Evolutionary conservation across 2,113 vertebrate genomes (phyloP), one percentile per base, ranked within the genome.

Genomic region (Sorex fumeus): DNA sequence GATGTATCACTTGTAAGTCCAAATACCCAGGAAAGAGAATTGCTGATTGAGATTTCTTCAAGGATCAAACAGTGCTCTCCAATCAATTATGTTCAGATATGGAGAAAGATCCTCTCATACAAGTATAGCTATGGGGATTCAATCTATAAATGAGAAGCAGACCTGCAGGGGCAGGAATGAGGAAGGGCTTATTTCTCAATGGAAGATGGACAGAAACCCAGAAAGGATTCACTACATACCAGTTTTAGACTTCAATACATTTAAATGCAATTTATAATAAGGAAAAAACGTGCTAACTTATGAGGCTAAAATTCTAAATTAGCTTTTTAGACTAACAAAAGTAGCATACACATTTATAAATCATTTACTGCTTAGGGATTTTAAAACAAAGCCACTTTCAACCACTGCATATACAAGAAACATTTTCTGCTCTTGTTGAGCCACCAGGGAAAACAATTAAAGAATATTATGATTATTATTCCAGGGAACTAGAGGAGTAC

Each of bases 391-490:
- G 47, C 19, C 82, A 80, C n/a, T 21, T 36, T 87, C 34, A 80
- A 16, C 27, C 84, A 74, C 28, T 90, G 34, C 43, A 85, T 69
- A 85, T 83, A 76, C 32, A 87, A 84, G 5, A 93, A 69, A 88
- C 21, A 23, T 53, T 47, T 70, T 64, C 74, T 88, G 30, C 21
- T 95, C 83, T 84, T 79, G 71, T 87, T 69, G 50, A 89, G 30
- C 8, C 71, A 92, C 71, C 8, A 77, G 78, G n/a, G 85, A 71
- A 93, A 94, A 90, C 45, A 87, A 91, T 83, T 70, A 93, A 87
- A 53, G 75, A 90, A 72, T 40, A 83, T 76, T 79, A 28, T 74
- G 79, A 85, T 57, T 71, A 53, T 67, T 83, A 83, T 72, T 90
- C 43, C 79, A 88, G 75, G 77, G 71, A 93, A 88, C 21, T 72